Evolutionary conservation across 2,797 vertebrate genomes (phyloP).

Genomic region (Cyprinodon diabolis): DNA sequence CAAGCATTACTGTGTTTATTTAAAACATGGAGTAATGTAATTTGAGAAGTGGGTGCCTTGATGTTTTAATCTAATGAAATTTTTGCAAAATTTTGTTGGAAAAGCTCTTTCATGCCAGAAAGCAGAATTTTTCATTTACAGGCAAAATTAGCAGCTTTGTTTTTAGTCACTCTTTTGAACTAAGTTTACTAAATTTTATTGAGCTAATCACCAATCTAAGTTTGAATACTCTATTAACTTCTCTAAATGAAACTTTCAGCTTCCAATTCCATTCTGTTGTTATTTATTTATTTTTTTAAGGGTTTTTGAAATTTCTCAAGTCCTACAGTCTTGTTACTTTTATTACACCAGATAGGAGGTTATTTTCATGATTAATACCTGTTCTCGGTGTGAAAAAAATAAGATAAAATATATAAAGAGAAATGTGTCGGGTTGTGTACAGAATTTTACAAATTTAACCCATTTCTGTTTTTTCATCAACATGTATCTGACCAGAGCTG

Average conservation of each 20-base stretch:
- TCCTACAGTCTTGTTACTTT: background rate
- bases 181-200: background rate
- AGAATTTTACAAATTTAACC: background rate
- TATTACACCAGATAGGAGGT: no score
- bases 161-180: constrained; percentile 5
- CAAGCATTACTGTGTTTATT: constrained; percentile 2
- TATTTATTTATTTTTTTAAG: no score
- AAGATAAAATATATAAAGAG: background rate
- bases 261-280: constrained; percentile 2
- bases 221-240: background rate
- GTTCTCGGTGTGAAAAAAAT: background rate
- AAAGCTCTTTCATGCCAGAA: background rate
- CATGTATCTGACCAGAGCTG: no score
- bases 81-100: background rate
- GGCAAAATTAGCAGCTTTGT: background rate
- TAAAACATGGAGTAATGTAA: background rate
- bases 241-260: background rate
- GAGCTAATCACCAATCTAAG: background rate
- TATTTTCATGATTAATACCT: background rate
- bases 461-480: background rate
- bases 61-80: background rate
- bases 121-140: constrained; percentile 1
- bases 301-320: background rate
- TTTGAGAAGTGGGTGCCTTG: background rate
- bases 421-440: background rate